Evolutionary conservation across 2,113 vertebrate genomes (phyloP).

Genomic region (Hemiprocne comata): DNA sequence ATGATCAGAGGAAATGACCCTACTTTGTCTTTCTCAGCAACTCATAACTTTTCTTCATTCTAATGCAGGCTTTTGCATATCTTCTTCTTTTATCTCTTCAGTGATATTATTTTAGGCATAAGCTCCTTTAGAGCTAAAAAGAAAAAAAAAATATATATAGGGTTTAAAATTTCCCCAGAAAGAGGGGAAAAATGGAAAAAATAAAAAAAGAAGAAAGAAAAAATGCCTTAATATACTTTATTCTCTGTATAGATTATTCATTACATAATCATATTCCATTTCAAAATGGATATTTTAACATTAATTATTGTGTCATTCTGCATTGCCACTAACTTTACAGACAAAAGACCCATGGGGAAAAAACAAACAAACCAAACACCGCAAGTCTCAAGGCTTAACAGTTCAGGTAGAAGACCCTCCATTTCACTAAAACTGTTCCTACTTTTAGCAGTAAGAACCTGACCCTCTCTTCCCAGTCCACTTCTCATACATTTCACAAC

Average conservation of each 20-base stretch:
- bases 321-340: background rate
- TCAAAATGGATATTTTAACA: background rate
- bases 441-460: background rate
- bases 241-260: background rate
- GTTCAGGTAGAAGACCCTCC: background rate
- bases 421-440: background rate
- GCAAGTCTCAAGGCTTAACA: background rate
- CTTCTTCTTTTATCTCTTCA: background rate
- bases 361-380: background rate
- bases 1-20: conserved; percentile 24
- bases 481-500: background rate
- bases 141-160: background rate
- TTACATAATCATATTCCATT: background rate
- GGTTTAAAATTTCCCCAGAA: background rate
- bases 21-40: background rate
- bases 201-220: background rate
- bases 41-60: background rate
- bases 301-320: conserved; percentile 34
- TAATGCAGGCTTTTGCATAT: background rate
- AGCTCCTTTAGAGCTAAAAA: background rate
- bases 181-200: background rate
- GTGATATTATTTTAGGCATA: background rate
- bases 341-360: background rate
- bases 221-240: background rate
- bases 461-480: background rate